Conservation (phyloP, 2,113 vertebrate genomes). For the Hemibagrus wyckioides region DNA sequence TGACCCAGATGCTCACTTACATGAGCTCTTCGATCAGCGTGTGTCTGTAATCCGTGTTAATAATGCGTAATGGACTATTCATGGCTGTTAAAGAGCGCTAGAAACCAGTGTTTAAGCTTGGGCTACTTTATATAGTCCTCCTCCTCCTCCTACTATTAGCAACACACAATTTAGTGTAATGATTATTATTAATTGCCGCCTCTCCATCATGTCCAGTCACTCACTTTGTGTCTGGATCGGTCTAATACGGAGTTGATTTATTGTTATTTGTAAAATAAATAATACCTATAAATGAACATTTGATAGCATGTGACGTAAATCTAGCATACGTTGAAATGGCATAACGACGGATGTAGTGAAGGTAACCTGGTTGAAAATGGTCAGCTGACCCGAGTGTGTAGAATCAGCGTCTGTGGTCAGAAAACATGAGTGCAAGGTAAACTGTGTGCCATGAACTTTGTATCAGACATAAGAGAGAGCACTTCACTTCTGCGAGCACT, state of each 20-base stretch:
- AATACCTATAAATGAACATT: no score
- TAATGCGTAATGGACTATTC: not conserved
- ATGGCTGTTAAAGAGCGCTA: not conserved
- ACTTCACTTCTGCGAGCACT: not conserved
- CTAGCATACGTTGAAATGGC: no score
- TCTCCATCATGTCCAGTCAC: not conserved
- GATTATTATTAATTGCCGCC: not conserved
- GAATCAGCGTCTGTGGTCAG: not conserved
- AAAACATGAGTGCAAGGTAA: not conserved
- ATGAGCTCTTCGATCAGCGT: not conserved
- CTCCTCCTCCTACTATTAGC: not conserved
- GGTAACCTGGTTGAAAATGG: not conserved
- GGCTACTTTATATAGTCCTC: not conserved
- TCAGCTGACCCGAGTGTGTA: not conserved
- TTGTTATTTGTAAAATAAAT: no score
- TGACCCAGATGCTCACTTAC: constrained; percentile 6
- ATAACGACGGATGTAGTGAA: not conserved
- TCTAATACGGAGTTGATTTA: no score
- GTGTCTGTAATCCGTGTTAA: not conserved
- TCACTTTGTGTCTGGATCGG: not conserved
- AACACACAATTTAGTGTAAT: not conserved
- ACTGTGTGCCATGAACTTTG: not conserved
- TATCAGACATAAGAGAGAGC: not conserved
- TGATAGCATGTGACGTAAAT: not conserved
- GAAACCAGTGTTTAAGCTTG: not conserved